These are phyloP conservation scores for Chamaea fasciata DNA, from an alignment of 2,113 vertebrate species.

Conservation along the genomic window DNA sequence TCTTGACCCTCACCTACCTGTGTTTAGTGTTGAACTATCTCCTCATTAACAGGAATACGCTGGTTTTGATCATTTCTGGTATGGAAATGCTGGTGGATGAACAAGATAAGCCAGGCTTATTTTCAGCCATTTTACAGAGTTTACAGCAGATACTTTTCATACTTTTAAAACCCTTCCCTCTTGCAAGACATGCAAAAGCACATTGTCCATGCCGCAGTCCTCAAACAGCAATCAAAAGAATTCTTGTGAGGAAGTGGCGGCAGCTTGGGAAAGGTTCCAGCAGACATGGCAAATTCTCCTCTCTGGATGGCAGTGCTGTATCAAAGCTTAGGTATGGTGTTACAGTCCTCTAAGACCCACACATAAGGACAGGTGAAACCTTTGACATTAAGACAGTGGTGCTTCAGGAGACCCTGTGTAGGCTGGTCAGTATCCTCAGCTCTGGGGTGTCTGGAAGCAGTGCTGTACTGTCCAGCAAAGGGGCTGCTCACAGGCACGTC, in stretches of 20 bases:
- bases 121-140: neutral
- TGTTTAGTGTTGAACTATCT: neutral
- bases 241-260: neutral
- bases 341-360: neutral
- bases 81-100: neutral
- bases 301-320: neutral
- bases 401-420: neutral
- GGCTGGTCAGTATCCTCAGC: neutral
- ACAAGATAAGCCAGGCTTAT: neutral
- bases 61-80: neutral
- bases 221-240: neutral
- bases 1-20: neutral
- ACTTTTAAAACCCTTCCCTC: neutral
- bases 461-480: neutral
- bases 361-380: neutral
- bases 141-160: neutral
- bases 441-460: neutral
- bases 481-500: neutral
- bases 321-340: neutral
- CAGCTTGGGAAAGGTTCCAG: neutral
- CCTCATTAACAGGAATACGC: neutral
- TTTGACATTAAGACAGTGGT: neutral
- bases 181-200: neutral
- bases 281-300: neutral
- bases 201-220: neutral